Evolutionary conservation across 2,113 vertebrate genomes (phyloP), one percentile per base, ranked within the genome.

Genomic region (Athene noctua): DNA sequence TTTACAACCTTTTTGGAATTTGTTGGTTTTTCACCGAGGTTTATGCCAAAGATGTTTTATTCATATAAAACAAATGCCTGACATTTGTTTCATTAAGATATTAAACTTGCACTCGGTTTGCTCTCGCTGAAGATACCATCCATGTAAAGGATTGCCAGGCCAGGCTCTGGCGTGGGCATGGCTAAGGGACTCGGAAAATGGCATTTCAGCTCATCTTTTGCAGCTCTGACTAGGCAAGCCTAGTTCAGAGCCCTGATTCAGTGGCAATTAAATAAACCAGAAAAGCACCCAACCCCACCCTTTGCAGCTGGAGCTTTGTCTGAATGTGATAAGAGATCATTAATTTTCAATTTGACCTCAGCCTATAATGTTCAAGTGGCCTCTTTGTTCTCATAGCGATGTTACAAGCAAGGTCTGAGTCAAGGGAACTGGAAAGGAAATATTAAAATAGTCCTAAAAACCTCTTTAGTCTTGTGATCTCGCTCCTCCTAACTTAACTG

Each of bases 271-370:
- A 97, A 97, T 63, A 97, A 92, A 92, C 87, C 84, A 96, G 96
- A 96, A 97, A 96, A 97, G 95, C 87, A 93, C 81, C 78, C 89
- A 75, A 85, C 95, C 87, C 96, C 95, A 96, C 84, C 91, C 95
- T 91, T 90, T 92, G 95, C 97, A 97, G 93, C 96, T 97, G 97
- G 91, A 90, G 97, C 92, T 96, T 96, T 97, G 96, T 96, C 93
- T 95, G 91, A 89, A 94, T 81, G 95, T 97, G 94, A 97, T 95
- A 97, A 96, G 95, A 97, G 94, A 96, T 97, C 94, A 97, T 97
- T 97, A 97, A 97, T 97, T 97, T 96, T 92, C 95, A 95, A 95
- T 96, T 97, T 97, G 97, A 97, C 95, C 96, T 97, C 94, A 96
- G 84, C 75, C 94, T 97, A 91, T 96, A 96, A 96, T 80, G 67